phyloP scores from a whole-genome alignment of 2,113 vertebrate species.

The Myotis davidii region DNA sequence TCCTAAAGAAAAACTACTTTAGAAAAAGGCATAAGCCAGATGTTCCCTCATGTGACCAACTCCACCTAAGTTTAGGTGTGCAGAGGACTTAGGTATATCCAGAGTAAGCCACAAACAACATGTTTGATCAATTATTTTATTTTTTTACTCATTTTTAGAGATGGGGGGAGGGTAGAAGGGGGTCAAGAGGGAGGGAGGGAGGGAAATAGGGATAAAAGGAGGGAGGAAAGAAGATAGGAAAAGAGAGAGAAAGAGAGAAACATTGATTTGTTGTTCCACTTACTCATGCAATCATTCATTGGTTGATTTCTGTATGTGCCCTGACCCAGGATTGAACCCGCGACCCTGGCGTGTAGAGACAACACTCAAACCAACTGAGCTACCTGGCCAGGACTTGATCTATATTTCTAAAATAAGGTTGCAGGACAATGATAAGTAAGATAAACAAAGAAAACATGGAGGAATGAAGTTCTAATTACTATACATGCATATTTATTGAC shows the following conservation, averaged over 20 bases:
- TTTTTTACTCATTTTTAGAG: too few species aligned
- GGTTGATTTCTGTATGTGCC: neutral
- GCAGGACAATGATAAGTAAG: constrained; percentile 94
- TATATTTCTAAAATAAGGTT: constrained; percentile 87
- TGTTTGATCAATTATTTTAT: constrained; percentile 89
- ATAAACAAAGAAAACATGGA: constrained; percentile 92
- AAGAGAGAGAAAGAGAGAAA: too few species aligned
- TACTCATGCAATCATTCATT: neutral
- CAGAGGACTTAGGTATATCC: constrained; percentile 90
- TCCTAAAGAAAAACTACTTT: constrained; percentile 84
- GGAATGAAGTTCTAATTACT: constrained; percentile 97
- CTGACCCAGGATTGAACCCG: neutral
- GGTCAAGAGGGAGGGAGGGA: too few species aligned
- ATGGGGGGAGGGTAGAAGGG: too few species aligned
- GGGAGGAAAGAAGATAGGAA: too few species aligned
- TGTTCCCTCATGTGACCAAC: constrained; percentile 90
- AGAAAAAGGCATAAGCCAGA: constrained; percentile 89
- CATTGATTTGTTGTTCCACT: neutral
- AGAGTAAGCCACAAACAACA: constrained; percentile 93
- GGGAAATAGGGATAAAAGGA: too few species aligned
- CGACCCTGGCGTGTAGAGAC: neutral
- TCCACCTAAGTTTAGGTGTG: constrained; percentile 90
- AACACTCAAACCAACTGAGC: neutral
- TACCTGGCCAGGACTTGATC: constrained; percentile 84
- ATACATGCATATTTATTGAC: constrained; percentile 98